Base-by-base conservation (phyloP, 2,888 invertebrate species). In the Lithosia quadra region DNA sequence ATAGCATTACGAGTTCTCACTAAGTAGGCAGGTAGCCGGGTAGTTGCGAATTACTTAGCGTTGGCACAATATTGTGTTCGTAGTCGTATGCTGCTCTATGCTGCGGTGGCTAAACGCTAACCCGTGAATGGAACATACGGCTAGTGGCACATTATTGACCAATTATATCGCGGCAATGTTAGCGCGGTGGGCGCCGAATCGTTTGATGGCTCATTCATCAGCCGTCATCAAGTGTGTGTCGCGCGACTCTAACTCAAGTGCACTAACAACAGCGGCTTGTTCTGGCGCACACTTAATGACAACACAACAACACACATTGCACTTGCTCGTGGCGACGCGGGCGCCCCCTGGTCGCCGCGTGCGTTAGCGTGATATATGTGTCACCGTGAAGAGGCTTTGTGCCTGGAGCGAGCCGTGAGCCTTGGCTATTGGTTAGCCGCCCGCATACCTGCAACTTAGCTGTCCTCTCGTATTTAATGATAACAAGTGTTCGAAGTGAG, bases 121-220 rank as follows among this genome's bases (percentile, higher is more conserved):
- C 24, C 28, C 43, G 18, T 67, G 56, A 67, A 67, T 67, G 43
- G 28, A 56, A 39, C 24, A n/a, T 56, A 28, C 33, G 18, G 55
- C 43, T 62, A 28, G 3, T 39, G 22, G 21, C 0, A 39, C 9
- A 43, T 21, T 66, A 53, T 66, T 66, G 55, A 67, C 56, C 43
- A 21, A 56, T 36, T 21, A 56, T 55, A 66, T 28, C 28, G 33
- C 56, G 36, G 59, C 33, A 21, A n/a, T 36, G 34, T 28, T 4
- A 18, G 34, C 9, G 53, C 15, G 34, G 60, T 11, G 53, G 28
- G 59, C 28, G 28, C 3, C 28, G 28, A 57, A 67, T 63, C 63
- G 34, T 60, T 62, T 63, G 63, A 67, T 43, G 34, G 59, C 63
- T 60, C 63, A 67, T 71, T 67, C 36, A 65, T 67, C 43, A 66